Percentiles rank a stretch among this genome's conserved stretches.
phyloP scores from a whole-genome alignment of 2,113 vertebrate genomes.

The Dascyllus trimaculatus region DNA sequence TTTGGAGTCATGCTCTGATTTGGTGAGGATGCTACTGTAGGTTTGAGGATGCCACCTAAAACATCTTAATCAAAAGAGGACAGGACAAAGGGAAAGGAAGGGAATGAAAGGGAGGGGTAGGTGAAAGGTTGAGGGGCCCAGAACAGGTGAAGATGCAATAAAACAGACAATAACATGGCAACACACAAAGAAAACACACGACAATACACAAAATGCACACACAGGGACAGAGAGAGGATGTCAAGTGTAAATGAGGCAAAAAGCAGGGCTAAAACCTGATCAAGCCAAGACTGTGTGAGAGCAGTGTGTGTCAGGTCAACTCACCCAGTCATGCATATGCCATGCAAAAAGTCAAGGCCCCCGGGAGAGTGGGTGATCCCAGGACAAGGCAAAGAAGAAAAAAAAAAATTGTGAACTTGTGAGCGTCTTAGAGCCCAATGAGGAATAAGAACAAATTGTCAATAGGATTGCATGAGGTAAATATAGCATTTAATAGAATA shows the following conservation, averaged over 20 bases:
- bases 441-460: slow-evolving; percentile 1
- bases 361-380: slow-evolving; percentile 57
- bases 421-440: slow-evolving; percentile 37
- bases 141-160: slow-evolving; percentile 41
- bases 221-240: slow-evolving; percentile 37
- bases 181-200: no score
- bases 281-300: slow-evolving; percentile 35
- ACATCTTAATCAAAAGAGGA: slow-evolving; percentile 85
- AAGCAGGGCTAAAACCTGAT: slow-evolving; percentile 17
- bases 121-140: slow-evolving; percentile 2
- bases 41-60: slow-evolving; percentile 96
- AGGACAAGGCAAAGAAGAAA: slow-evolving; percentile 45
- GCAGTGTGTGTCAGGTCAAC: slow-evolving; percentile 69
- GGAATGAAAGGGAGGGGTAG: slow-evolving; percentile 24
- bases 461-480: not conserved
- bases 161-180: slow-evolving; percentile 11
- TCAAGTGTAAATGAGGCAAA: slow-evolving; percentile 56
- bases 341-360: slow-evolving; percentile 84
- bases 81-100: slow-evolving; percentile 28
- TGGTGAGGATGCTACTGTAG: slow-evolving; percentile 92
- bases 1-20: slow-evolving; percentile 89
- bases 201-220: slow-evolving; percentile 12
- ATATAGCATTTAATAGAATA: not conserved
- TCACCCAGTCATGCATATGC: slow-evolving; percentile 85
- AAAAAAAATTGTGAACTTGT: slow-evolving; percentile 51